Conservation (phyloP, 1,140 invertebrate species). For the Akabosia matsudoensis region DNA sequence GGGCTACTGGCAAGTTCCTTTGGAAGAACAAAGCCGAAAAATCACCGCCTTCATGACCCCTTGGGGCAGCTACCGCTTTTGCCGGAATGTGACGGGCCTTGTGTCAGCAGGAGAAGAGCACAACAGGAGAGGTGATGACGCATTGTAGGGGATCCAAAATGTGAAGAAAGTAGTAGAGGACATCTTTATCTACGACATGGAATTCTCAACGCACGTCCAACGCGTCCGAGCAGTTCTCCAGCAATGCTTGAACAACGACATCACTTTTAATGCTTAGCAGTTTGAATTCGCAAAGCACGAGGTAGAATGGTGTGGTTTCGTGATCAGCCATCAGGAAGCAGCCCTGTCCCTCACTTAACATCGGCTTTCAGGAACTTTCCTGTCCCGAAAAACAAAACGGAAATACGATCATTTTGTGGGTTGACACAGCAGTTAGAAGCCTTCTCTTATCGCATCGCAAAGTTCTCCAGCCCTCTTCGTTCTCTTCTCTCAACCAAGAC, state of each 20-base stretch:
- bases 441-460: not conserved
- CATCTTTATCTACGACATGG: not conserved
- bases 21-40: not conserved
- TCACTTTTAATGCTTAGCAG: not conserved
- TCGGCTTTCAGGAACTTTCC: not conserved
- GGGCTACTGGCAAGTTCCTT: slow-evolving; percentile 51
- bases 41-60: slow-evolving; percentile 31
- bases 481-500: not conserved
- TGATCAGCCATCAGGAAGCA: not conserved
- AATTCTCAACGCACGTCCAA: not conserved
- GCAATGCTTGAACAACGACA: not conserved
- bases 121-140: not conserved
- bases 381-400: not conserved
- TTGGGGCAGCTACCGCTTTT: slow-evolving; percentile 48
- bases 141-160: not conserved
- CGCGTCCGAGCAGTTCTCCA: not conserved
- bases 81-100: slow-evolving; percentile 6
- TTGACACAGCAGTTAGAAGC: not conserved
- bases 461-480: not conserved
- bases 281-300: not conserved
- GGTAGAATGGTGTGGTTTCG: not conserved
- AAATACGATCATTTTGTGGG: not conserved
- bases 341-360: not conserved
- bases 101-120: not conserved
- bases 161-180: not conserved